Evolutionary conservation across 2,888 invertebrate genomes (phyloP).

Genomic region (Cheilosia vernalis): DNA sequence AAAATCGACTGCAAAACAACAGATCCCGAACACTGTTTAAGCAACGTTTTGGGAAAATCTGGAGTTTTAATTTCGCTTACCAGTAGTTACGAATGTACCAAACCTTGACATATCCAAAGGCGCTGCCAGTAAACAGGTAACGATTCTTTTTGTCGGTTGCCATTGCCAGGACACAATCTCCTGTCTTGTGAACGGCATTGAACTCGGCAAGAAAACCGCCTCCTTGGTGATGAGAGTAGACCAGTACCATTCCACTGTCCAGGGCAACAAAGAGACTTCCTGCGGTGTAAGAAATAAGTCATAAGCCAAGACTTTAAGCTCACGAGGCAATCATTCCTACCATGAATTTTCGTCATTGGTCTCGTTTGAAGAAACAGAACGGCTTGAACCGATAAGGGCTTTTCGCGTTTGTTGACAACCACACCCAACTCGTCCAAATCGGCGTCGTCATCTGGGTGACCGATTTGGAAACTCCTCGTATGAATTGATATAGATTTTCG

Average conservation of each 20-base stretch:
- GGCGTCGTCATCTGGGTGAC: background rate
- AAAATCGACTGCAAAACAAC: too few relatives aligned
- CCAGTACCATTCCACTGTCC: slow-evolving; percentile 90
- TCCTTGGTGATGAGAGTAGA: slow-evolving; percentile 91
- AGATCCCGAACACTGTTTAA: too few relatives aligned
- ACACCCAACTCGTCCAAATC: slow-evolving; percentile 22
- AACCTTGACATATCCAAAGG: slow-evolving; percentile 90
- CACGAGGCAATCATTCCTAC: slow-evolving; percentile 70
- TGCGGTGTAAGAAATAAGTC: slow-evolving; percentile 73
- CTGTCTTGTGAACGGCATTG: slow-evolving; percentile 87
- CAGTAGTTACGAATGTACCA: slow-evolving; percentile 90
- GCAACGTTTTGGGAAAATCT: background rate
- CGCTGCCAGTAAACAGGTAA: slow-evolving; percentile 89
- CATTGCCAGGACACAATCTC: slow-evolving; percentile 86
- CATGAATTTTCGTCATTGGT: slow-evolving; percentile 84
- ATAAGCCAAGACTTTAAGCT: background rate
- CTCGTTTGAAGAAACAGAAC: slow-evolving; percentile 88
- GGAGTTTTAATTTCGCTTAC: slow-evolving; percentile 77
- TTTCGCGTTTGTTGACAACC: slow-evolving; percentile 59
- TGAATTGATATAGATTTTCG: slow-evolving; percentile 76
- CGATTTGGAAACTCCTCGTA: slow-evolving; percentile 10
- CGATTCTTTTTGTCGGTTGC: slow-evolving; percentile 88
- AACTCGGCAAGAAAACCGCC: slow-evolving; percentile 90
- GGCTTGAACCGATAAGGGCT: slow-evolving; percentile 86
- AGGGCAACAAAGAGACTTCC: slow-evolving; percentile 89